Base-by-base conservation (phyloP, 2,797 vertebrate species). In the Coranthus polyacanthus region DNA sequence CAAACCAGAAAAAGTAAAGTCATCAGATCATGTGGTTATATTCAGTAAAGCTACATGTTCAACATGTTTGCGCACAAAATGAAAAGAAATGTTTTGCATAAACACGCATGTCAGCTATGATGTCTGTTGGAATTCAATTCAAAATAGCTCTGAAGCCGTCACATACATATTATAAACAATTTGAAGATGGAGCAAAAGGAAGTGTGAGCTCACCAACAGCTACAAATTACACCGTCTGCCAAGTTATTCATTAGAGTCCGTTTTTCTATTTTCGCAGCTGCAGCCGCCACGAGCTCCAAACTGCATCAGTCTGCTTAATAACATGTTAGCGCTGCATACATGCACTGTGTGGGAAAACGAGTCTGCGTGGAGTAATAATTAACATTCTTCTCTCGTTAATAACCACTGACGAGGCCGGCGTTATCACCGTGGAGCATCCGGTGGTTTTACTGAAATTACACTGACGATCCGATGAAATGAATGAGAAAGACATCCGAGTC, bases 151-250 rank as follows among this genome's bases (percentile, higher is more conserved):
- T n/a, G 24, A 38, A 26, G 39, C 51, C 21, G 22, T 54, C 24
- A 56, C 20, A 52, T n/a, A 38, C 29, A 13, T 52, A 20, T 58
- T 66, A 74, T 67, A 42, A 57, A 20, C 29, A 49, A 57, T 43
- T 45, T 36, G 34, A 13, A 51, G 46, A 58, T 4, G 32, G 39
- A 42, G 38, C 42, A 21, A 42, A 46, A 56, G 78, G 70, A 69
- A 78, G 61, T 22, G 64, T 54, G 8, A 18, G 6, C 7, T 51
- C 38, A 46, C 37, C 71, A 39, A 39, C 38, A 29, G 11, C 34
- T 78, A 52, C 13, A 64, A 65, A 80, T 78, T 68, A 78, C n/a
- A 66, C 32, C 34, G 24, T 53, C 41, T 5, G 42, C 17, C n/a
- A 17, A 62, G 5, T 68, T 47, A 41, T 26, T 56, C 58, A 56